Percentiles rank a stretch among this genome's conserved stretches.
These are phyloP conservation scores for Acleris cristana DNA, from an alignment of 2,888 invertebrate genomes.

Conservation along the genomic window DNA sequence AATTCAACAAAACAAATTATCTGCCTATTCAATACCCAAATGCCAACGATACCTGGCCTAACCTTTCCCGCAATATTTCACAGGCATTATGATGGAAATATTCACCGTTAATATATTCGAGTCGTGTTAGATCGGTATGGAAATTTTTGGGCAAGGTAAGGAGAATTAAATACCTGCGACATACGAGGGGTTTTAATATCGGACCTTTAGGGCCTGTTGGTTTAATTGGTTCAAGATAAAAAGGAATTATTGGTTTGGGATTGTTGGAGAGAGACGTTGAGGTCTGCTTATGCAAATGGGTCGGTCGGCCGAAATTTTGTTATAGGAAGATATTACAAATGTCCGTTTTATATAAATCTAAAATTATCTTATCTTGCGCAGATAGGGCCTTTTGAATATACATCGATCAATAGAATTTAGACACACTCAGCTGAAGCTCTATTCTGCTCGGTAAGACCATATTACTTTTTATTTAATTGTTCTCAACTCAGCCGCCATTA, in stretches of 20 bases:
- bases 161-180: slow-evolving; percentile 28
- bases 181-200: slow-evolving; percentile 18
- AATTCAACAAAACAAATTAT: slow-evolving; percentile 19
- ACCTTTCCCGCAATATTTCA: slow-evolving; percentile 30
- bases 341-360: too few species aligned
- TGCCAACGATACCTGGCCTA: slow-evolving; percentile 30
- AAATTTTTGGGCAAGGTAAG: slow-evolving; percentile 32
- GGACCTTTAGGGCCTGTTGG: neutral
- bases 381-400: too few species aligned
- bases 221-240: neutral
- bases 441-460: too few species aligned
- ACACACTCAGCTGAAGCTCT: too few species aligned
- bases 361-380: too few species aligned
- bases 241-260: too few species aligned
- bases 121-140: slow-evolving; percentile 34
- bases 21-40: slow-evolving; percentile 27
- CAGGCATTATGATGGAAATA: slow-evolving; percentile 29
- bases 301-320: too few species aligned
- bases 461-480: too few species aligned
- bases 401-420: too few species aligned
- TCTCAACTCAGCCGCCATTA: too few species aligned
- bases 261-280: neutral
- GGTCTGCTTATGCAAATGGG: neutral
- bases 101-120: slow-evolving; percentile 35
- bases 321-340: too few species aligned